Evolutionary conservation across 2,113 vertebrate species (phyloP).

Genomic region (Peromyscus leucopus): DNA sequence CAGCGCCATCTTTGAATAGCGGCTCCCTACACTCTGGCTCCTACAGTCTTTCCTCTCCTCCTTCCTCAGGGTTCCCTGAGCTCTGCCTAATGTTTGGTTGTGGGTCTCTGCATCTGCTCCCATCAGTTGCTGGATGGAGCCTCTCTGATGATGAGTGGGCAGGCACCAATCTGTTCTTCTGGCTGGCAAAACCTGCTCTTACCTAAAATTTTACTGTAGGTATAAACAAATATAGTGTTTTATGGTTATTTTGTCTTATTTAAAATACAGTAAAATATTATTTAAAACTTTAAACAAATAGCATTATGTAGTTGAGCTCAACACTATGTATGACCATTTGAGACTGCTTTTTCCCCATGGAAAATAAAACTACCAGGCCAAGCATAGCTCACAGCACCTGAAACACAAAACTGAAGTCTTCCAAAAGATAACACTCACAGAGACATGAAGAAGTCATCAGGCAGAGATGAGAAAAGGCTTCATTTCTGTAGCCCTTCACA

Average conservation of each 20-base stretch:
- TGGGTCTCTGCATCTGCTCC: too few relatives aligned
- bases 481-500: background rate
- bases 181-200: too few relatives aligned
- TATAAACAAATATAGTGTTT: background rate
- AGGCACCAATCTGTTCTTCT: too few relatives aligned
- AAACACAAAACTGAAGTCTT: background rate
- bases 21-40: too few relatives aligned
- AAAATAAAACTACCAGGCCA: conserved; percentile 32
- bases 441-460: background rate
- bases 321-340: background rate
- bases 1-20: too few relatives aligned
- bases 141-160: too few relatives aligned
- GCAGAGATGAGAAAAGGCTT: background rate
- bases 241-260: background rate
- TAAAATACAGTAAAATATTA: conserved; percentile 13
- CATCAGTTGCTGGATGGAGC: too few relatives aligned
- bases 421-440: background rate
- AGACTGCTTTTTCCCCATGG: background rate
- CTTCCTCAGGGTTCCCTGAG: too few relatives aligned
- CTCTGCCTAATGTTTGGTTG: too few relatives aligned
- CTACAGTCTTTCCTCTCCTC: background rate
- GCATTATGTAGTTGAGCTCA: background rate
- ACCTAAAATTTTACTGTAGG: conserved; percentile 24
- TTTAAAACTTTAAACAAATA: conserved; percentile 34
- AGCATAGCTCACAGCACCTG: background rate